phyloP scores from a whole-genome alignment of 2,888 invertebrate genomes.

The Yponomeuta malinellus region DNA sequence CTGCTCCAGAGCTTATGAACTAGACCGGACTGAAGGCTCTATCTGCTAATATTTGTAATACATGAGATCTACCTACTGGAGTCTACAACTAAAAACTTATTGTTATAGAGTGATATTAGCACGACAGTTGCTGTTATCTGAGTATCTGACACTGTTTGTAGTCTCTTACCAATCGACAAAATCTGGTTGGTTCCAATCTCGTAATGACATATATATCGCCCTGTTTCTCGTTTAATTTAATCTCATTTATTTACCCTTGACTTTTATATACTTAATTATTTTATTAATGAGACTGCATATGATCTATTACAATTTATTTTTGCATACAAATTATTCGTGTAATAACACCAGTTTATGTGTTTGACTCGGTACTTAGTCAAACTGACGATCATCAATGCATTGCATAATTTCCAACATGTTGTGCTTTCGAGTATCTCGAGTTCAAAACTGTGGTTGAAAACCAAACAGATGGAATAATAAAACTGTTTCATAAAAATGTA shows the following conservation, averaged over 20 bases:
- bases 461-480: no score
- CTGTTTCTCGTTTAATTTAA: not conserved
- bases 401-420: not conserved
- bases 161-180: no score
- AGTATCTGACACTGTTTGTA: no score
- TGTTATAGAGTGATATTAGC: no score
- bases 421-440: not conserved
- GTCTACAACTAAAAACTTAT: no score
- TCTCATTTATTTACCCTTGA: not conserved
- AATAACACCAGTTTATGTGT: not conserved
- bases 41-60: no score
- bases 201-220: not conserved
- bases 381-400: not conserved
- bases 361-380: not conserved
- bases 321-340: not conserved
- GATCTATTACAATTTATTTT: not conserved
- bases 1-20: conserved; percentile 12
- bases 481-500: not conserved
- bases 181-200: not conserved
- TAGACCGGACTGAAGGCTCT: not conserved
- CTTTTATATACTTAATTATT: not conserved
- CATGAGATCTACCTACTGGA: no score
- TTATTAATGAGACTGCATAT: no score
- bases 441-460: not conserved
- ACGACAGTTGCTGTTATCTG: no score